These are phyloP conservation scores for Zaprionus taronus DNA, from an alignment of 1,140 invertebrate genomes.

Conservation along the genomic window DNA sequence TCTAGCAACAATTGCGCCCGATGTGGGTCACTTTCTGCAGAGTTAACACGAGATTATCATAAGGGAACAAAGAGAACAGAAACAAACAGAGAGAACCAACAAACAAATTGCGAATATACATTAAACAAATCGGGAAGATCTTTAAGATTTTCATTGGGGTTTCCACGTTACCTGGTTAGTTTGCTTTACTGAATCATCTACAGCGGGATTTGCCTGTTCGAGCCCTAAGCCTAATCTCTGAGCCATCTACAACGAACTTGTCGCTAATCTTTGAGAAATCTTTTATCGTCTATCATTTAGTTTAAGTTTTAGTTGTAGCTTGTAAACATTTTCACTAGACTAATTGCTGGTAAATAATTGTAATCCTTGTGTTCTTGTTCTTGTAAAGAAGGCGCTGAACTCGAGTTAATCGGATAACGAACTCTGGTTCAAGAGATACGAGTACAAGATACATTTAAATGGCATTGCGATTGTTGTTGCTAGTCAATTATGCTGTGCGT, in stretches of 20 bases:
- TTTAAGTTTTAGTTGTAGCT: constrained; percentile 28
- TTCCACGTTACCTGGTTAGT: constrained; percentile 40
- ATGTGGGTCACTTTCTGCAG: background rate
- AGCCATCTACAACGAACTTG: constrained; percentile 10
- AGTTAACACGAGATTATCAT: background rate
- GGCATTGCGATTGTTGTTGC: constrained; percentile 50
- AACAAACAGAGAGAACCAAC: background rate
- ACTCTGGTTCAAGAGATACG: constrained; percentile 22
- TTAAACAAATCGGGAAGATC: background rate
- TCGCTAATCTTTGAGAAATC: constrained; percentile 38
- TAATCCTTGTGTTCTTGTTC: constrained; percentile 35
- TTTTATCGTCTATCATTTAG: constrained; percentile 24
- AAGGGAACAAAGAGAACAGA: constrained; percentile 7
- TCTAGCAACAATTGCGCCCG: constrained; percentile 3
- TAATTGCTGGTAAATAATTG: constrained; percentile 64
- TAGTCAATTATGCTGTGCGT: constrained; percentile 63
- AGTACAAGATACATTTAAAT: constrained; percentile 34
- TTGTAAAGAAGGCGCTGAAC: constrained; percentile 56
- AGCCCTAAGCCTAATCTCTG: constrained; percentile 14
- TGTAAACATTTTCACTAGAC: constrained; percentile 57
- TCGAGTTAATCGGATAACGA: constrained; percentile 11
- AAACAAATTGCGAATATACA: background rate
- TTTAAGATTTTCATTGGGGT: background rate
- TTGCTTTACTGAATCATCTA: constrained; percentile 25
- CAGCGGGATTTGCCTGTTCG: constrained; percentile 5